phyloP scores from a whole-genome alignment of 2,113 vertebrate genomes.

The Paradisaea rubra region DNA sequence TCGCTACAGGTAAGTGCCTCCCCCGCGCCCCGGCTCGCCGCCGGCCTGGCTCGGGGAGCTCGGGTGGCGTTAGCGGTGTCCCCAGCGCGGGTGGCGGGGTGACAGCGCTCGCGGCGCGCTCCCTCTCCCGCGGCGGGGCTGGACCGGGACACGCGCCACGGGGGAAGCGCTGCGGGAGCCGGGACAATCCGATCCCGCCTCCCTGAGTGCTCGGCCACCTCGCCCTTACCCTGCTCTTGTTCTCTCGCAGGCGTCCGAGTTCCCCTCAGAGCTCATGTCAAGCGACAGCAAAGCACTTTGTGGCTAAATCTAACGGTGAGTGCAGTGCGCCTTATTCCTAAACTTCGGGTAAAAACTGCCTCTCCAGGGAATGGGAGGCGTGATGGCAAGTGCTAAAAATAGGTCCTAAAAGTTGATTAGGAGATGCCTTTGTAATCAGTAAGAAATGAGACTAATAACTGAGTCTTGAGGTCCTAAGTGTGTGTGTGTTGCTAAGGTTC shows the following conservation, averaged over 20 bases:
- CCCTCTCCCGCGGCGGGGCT: background rate
- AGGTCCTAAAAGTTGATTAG: background rate
- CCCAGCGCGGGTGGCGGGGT: background rate
- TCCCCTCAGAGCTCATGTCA: conserved; percentile 90
- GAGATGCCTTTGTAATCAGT: background rate
- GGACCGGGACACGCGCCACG: background rate
- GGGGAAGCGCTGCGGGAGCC: background rate
- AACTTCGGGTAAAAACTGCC: background rate
- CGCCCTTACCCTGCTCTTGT: background rate
- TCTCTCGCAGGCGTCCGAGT: conserved; percentile 86
- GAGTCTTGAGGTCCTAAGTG: background rate
- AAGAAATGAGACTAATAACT: background rate
- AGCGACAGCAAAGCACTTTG: conserved; percentile 95
- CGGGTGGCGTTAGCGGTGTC: background rate
- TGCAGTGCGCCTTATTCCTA: background rate
- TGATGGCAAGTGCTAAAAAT: background rate
- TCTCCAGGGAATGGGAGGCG: background rate
- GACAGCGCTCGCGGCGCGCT: background rate
- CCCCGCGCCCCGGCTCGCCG: background rate
- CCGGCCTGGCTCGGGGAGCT: background rate
- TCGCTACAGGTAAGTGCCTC: conserved; percentile 86
- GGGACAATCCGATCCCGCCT: background rate
- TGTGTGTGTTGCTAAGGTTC: background rate
- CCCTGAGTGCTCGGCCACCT: background rate
- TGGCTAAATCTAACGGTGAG: conserved; percentile 89